A percentile compares a stretch with the other conserved stretches of the same genome.
phyloP scores from a whole-genome alignment of 2,797 vertebrate genomes.

The Enteromius treurensis region DNA sequence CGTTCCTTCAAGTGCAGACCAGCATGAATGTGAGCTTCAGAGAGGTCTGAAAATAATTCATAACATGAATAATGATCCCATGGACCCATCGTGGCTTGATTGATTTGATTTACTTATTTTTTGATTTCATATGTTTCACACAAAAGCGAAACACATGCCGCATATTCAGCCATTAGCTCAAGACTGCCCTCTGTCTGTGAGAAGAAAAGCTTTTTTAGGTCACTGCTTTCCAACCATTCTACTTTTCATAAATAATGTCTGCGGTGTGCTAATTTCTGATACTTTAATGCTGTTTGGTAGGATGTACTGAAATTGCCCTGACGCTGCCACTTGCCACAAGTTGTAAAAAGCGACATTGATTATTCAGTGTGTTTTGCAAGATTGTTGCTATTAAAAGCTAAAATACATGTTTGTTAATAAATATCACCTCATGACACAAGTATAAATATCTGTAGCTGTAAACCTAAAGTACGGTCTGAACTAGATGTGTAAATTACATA shows the following conservation, averaged over 20 bases:
- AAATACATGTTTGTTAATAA: background rate
- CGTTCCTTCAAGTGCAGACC: conserved; percentile 29
- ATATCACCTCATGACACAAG: background rate
- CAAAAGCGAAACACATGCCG: conserved; percentile 59
- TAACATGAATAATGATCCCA: conserved; percentile 35
- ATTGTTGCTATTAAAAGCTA: background rate
- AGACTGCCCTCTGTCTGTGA: conserved; percentile 56
- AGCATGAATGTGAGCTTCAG: background rate
- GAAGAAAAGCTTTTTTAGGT: conserved; percentile 19
- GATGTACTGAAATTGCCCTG: conserved; percentile 3
- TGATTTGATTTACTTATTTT: conserved; percentile 49
- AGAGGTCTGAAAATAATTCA: conserved; percentile 42
- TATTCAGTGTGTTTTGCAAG: background rate
- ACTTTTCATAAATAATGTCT: conserved; percentile 27
- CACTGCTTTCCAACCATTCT: conserved; percentile 1
- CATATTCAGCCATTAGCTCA: conserved; percentile 43
- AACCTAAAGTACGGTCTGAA: background rate
- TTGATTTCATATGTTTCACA: conserved; percentile 47
- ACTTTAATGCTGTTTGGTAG: conserved; percentile 29
- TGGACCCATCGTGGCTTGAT: conserved; percentile 45
- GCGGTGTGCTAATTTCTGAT: conserved; percentile 13
- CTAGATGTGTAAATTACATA: background rate
- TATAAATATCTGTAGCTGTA: background rate
- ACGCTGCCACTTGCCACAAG: background rate
- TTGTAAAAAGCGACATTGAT: conserved; percentile 1